A percentile compares a stretch with the other conserved stretches of the same genome.
phyloP scores from a whole-genome alignment of 2,888 invertebrate species.

The Hypomecis punctinalis region DNA sequence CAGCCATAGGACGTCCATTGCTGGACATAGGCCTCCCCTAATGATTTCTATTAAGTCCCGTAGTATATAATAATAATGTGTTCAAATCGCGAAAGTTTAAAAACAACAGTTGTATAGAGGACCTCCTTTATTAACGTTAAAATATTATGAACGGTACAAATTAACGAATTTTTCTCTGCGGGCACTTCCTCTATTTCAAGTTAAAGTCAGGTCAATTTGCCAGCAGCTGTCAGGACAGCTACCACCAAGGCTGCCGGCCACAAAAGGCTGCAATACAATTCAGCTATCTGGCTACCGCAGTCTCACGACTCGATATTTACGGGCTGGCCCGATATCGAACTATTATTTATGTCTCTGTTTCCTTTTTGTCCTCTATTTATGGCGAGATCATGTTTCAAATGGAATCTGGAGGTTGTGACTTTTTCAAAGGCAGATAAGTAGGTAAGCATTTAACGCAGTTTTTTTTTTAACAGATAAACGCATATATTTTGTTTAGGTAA shows the following conservation, averaged over 20 bases:
- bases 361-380: conserved; percentile 57
- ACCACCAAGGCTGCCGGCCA: conserved; percentile 15
- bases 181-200: neutral
- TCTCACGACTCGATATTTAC: conserved; percentile 76
- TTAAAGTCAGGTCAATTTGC: conserved; percentile 29
- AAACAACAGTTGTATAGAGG: no score
- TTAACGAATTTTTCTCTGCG: no score
- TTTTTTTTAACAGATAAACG: no score
- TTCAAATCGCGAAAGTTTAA: no score
- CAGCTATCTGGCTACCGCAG: conserved; percentile 50
- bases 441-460: no score
- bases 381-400: conserved; percentile 43
- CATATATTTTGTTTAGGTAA: no score
- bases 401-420: conserved; percentile 33
- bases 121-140: no score
- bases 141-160: no score
- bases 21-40: no score
- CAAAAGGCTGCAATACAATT: conserved; percentile 16
- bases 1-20: no score
- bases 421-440: conserved; percentile 2
- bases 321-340: conserved; percentile 62
- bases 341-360: conserved; percentile 80
- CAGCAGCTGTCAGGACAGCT: conserved; percentile 19
- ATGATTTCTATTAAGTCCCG: no score
- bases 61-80: no score